These are phyloP conservation scores for Halichondria panicea DNA, from an alignment of 37 sponge, comb jelly and placozoan species.

Conservation along the genomic window DNA sequence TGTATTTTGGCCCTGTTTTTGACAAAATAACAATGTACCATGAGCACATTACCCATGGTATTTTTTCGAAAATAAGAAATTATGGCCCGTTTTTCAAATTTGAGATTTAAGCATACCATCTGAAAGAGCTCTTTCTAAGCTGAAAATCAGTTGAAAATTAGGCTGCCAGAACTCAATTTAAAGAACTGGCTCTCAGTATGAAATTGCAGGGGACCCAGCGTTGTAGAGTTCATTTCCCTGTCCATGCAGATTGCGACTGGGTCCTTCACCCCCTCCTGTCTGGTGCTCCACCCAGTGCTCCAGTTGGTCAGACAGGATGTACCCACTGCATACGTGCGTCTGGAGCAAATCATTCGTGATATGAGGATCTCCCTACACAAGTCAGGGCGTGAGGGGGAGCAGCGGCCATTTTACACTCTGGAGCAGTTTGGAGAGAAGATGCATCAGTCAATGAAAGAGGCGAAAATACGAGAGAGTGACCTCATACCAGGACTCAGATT, in stretches of 20 bases:
- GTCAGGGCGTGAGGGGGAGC: slow-evolving; percentile 16
- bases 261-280: neutral
- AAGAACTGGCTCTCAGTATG: too few species aligned
- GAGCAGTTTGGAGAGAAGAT: slow-evolving; percentile 27
- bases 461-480: slow-evolving; percentile 9
- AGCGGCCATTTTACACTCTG: slow-evolving; percentile 33
- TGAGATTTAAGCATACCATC: too few species aligned
- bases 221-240: neutral
- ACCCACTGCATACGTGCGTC: slow-evolving; percentile 30
- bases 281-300: neutral
- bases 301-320: slow-evolving; percentile 33
- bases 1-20: too few species aligned
- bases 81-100: too few species aligned
- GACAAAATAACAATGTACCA: too few species aligned
- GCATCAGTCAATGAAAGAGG: slow-evolving; percentile 1
- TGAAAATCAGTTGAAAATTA: too few species aligned
- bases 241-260: slow-evolving; percentile 1
- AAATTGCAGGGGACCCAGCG: too few species aligned
- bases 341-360: slow-evolving; percentile 29
- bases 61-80: too few species aligned
- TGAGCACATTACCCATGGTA: too few species aligned
- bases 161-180: too few species aligned
- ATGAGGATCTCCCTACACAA: slow-evolving; percentile 9
- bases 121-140: too few species aligned
- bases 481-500: slow-evolving; percentile 41